Evolutionary conservation across 2,797 vertebrate species (phyloP).

Genomic region (Glossophaga mutica): DNA sequence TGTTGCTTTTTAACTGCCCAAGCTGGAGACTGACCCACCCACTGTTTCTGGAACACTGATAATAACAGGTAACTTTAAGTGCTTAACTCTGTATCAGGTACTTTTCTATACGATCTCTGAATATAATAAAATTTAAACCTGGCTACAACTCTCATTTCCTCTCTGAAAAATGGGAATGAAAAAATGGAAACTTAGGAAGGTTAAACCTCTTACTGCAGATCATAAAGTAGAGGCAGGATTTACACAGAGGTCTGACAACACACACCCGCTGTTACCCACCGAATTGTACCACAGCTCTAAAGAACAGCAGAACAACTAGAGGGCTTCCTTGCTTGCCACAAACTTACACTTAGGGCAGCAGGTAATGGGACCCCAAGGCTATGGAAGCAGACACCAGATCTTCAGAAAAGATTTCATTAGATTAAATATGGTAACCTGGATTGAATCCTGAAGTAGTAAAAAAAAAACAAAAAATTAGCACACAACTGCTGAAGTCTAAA

Average conservation of each 20-base stretch:
- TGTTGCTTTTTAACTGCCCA: background rate
- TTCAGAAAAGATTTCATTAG: background rate
- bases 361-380: background rate
- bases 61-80: background rate
- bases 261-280: background rate
- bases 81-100: background rate
- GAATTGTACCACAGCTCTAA: background rate
- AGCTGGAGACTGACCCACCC: background rate
- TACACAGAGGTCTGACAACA: background rate
- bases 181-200: background rate
- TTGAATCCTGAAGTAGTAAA: background rate
- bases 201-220: background rate
- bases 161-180: background rate
- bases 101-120: background rate
- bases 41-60: background rate
- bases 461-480: background rate
- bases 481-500: background rate
- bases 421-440: background rate
- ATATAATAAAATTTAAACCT: constrained; percentile 39
- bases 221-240: background rate
- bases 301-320: background rate
- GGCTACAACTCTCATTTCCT: constrained; percentile 9
- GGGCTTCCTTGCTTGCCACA: background rate
- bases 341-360: background rate
- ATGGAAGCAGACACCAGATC: background rate